Evolutionary conservation across 2,797 vertebrate species (phyloP), one percentile per base, ranked within the genome.

Genomic region (Acomys russatus): DNA sequence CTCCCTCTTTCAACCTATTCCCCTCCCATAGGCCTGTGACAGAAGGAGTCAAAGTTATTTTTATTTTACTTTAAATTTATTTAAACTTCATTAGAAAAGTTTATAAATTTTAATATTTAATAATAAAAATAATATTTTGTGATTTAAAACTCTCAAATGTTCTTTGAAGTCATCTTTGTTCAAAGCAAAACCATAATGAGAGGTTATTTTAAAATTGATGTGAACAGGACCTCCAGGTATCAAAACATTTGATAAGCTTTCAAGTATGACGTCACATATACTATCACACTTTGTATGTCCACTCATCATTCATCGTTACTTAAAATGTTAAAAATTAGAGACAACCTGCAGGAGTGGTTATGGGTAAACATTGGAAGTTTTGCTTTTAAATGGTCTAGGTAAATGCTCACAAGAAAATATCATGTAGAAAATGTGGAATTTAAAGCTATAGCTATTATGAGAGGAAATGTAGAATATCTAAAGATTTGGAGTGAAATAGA

Each of bases 361-460:
- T 20, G 38, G 22, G 4, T 64, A 83, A 30, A 30, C 9, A 64
- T 30, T 83, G 23, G 25, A 64, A 64, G 35, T 44, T 64, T 44
- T 49, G 28, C 4, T 64, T 83, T 64, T 18, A 64, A 64, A 64
- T 64, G 35, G 6, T 28, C 44, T 22, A 20, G 38, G 25, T 89
- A 88, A 94, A 80, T n/a, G 17, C 78, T 92, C 35, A 92, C 22
- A 73, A n/a, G 7, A 44, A 76, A 87, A 33, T 70, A 82, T 51
- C 61, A 84, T 35, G 0, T 51, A 25, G 71, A 79, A 92, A 91
- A 71, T 59, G 4, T 12, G 79, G 20, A 63, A 92, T 33, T 74
- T n/a, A 73, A 92, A 88, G 74, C 9, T 82, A 80, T 70, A 23
- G 28, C 80, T 90, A 80, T 82, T 90, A 64, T 56, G n/a, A 64